Evolutionary conservation across 2,797 vertebrate species (phyloP).

Genomic region (Halcyon smyrnensis): DNA sequence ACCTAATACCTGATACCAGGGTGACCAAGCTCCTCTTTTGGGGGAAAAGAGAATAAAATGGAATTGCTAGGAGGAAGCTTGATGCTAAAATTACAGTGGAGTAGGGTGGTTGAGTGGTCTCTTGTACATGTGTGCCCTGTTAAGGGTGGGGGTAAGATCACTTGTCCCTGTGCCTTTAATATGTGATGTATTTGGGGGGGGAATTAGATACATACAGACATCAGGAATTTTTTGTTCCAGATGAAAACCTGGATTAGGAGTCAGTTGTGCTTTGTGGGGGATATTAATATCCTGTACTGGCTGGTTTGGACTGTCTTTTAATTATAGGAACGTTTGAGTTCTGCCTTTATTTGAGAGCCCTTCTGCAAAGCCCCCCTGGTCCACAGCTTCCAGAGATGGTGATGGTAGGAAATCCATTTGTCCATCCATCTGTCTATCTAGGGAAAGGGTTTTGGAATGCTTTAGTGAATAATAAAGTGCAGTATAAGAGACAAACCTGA

Average conservation of each 20-base stretch:
- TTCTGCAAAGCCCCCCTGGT: neutral
- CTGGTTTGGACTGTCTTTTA: neutral
- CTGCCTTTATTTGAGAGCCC: neutral
- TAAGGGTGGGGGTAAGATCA: too few species aligned
- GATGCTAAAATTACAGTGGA: neutral
- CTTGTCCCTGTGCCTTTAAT: neutral
- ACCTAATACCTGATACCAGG: neutral
- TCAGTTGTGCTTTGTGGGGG: neutral
- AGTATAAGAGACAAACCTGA: rapidly evolving
- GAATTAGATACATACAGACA: neutral
- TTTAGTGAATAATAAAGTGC: neutral
- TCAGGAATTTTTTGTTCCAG: neutral
- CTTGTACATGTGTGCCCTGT: neutral
- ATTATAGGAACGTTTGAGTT: neutral
- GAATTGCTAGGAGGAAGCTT: neutral
- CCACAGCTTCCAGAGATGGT: neutral
- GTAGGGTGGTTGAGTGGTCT: neutral
- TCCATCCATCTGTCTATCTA: rapidly evolving
- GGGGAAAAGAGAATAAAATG: neutral
- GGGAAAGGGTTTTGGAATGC: neutral
- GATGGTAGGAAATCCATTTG: neutral
- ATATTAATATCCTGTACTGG: neutral
- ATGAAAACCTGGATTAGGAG: neutral
- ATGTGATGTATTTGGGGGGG: too few species aligned
- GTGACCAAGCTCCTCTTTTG: neutral